Evolutionary conservation across 2,113 vertebrate species (phyloP).

Genomic region (Sturnus vulgaris): DNA sequence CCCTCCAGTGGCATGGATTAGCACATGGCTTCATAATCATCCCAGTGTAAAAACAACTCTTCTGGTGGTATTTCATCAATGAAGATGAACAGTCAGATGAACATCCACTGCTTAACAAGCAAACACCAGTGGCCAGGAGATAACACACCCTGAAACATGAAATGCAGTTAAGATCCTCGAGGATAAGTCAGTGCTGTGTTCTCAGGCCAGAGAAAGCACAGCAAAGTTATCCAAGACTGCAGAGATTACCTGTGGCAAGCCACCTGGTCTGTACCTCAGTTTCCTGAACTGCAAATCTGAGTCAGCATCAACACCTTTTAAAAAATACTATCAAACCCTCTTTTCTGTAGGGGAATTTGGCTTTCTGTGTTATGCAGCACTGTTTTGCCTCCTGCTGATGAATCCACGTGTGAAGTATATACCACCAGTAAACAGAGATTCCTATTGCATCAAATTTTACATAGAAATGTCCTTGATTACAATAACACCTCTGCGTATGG

Average conservation of each 20-base stretch:
- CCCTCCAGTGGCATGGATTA: fast-evolving
- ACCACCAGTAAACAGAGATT: not conserved
- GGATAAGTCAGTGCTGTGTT: not conserved
- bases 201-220: not conserved
- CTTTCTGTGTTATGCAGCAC: not conserved
- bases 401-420: not conserved
- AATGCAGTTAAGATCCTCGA: not conserved
- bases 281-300: not conserved
- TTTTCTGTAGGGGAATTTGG: not conserved
- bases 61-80: not conserved
- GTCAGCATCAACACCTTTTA: not conserved
- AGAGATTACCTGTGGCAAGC: not conserved
- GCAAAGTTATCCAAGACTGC: not conserved
- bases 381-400: not conserved
- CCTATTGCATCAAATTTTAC: not conserved
- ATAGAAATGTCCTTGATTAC: not conserved
- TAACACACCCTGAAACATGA: not conserved
- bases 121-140: not conserved
- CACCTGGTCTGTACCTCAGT: not conserved
- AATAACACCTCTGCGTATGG: not conserved
- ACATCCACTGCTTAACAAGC: not conserved
- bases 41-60: not conserved
- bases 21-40: not conserved
- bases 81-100: not conserved
- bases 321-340: not conserved